Evolutionary conservation across 2,888 invertebrate species (phyloP).

Genomic region (Balanococcus diminutus): DNA sequence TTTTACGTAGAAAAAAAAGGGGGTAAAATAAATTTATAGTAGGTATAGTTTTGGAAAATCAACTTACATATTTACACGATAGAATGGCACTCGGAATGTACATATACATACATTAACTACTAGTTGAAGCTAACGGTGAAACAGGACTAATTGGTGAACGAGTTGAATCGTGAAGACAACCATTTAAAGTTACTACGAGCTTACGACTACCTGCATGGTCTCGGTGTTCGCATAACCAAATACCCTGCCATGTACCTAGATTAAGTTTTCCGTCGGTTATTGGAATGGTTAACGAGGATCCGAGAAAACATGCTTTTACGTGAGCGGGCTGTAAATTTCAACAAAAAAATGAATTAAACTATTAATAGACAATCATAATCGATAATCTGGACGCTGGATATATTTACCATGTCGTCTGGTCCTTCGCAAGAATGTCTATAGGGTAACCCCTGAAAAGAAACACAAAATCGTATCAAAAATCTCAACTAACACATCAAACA

Average conservation of each 20-base stretch:
- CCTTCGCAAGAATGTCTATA: conserved; percentile 98
- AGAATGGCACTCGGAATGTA: not conserved
- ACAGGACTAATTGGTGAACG: conserved; percentile 86
- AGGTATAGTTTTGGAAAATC: conserved; percentile 6
- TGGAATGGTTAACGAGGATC: conserved; percentile 92
- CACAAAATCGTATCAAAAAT: conserved; percentile 40
- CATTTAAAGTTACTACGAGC: conserved; percentile 85
- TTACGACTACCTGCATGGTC: conserved; percentile 94
- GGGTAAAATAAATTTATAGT: not conserved
- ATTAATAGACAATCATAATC: not conserved
- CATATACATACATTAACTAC: conserved; percentile 72
- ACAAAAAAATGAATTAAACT: conserved; percentile 49
- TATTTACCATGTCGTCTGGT: conserved; percentile 88
- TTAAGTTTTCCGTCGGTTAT: conserved; percentile 95
- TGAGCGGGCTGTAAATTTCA: conserved; percentile 82
- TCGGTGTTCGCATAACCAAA: conserved; percentile 97
- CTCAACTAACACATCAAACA: not conserved
- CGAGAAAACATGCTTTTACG: conserved; percentile 95
- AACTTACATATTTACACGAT: conserved; percentile 30
- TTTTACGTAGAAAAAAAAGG: not conserved
- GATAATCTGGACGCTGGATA: not conserved
- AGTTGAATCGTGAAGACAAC: conserved; percentile 82
- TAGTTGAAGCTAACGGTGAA: conserved; percentile 84
- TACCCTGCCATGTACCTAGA: conserved; percentile 96
- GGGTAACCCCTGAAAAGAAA: conserved; percentile 73